Evolutionary conservation across 2,797 vertebrate species (phyloP), one percentile per base, ranked within the genome.

Genomic region (Platalea minor): DNA sequence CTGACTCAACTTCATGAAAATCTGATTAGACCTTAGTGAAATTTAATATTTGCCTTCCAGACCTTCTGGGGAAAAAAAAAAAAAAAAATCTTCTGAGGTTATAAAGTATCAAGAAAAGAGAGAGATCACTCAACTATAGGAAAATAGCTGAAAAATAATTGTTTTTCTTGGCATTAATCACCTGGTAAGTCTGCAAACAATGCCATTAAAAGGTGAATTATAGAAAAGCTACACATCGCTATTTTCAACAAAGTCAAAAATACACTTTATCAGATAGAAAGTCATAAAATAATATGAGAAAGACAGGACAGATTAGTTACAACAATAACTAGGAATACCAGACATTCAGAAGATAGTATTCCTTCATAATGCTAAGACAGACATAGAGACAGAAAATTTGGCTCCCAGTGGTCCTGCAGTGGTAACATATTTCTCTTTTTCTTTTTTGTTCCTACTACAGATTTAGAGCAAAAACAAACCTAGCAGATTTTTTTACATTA

Each of bases 21-120:
- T 64, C 56, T 89, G 70, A 94, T 95, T 69, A 92, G 45, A 59
- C 31, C 24, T 51, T 17, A 50, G 61, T 14, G 39, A 95, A 94
- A 91, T 81, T 89, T 88, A 92, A 89, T 95, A 64, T 80, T 60
- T 75, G 69, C 61, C 20, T 95, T 92, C 68, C 68, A 89, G 76
- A 54, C 11, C 24, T 73, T 84, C 67, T 45, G 10, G n/a, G n/a
- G n/a, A n/a, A n/a, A n/a, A n/a, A n/a, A 7, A 73, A 54, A 51
- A 35, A 50, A 51, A 37, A 15, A 33, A 17, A 37, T 37, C 43
- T 67, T 43, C 61, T 59, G 41, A 80, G 45, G 17, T 41, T 59
- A 73, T 45, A 53, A 77, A 88, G n/a, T 29, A 77, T 18, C 46
- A 65, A 19, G 50, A 80, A 8, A 89, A 17, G 17, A 82, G 37